Evolutionary conservation across 2,113 vertebrate genomes (phyloP).

Genomic region (Reinhardtius hippoglossoides): DNA sequence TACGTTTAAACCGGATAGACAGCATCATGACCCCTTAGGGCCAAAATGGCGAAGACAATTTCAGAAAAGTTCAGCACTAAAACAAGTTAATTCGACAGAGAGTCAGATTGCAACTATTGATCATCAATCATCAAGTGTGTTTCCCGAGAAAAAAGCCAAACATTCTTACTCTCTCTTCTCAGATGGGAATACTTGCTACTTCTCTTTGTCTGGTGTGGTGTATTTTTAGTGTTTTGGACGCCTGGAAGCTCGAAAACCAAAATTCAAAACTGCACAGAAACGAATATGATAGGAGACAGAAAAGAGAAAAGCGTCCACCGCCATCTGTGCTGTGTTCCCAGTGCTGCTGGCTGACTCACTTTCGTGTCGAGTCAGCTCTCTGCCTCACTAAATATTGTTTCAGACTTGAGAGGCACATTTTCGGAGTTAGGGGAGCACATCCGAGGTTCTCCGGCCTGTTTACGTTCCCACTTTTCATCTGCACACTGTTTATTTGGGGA

Average conservation of each 20-base stretch:
- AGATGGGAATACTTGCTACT: not conserved
- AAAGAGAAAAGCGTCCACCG: conserved; percentile 30
- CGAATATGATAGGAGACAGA: conserved; percentile 37
- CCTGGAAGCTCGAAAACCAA: conserved; percentile 13
- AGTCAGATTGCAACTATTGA: not conserved
- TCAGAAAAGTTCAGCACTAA: not conserved
- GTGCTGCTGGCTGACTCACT: conserved; percentile 62
- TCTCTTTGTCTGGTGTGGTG: conserved; percentile 12
- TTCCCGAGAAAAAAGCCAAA: not conserved
- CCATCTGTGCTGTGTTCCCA: conserved; percentile 59
- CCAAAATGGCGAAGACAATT: no score
- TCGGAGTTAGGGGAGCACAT: conserved; percentile 74
- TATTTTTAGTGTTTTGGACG: conserved; percentile 18
- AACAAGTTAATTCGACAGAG: not conserved
- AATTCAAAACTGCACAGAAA: conserved; percentile 27
- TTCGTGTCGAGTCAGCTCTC: conserved; percentile 69
- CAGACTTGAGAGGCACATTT: conserved; percentile 76
- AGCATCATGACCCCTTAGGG: no score
- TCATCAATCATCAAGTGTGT: not conserved
- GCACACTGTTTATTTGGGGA: conserved; percentile 80
- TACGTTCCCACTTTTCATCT: conserved; percentile 80
- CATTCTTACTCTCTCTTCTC: not conserved
- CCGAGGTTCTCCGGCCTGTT: conserved; percentile 73
- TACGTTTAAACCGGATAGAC: no score
- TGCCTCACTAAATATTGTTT: conserved; percentile 77